Base-by-base conservation (phyloP, 1,140 invertebrate species). In the Eueides isabella region DNA sequence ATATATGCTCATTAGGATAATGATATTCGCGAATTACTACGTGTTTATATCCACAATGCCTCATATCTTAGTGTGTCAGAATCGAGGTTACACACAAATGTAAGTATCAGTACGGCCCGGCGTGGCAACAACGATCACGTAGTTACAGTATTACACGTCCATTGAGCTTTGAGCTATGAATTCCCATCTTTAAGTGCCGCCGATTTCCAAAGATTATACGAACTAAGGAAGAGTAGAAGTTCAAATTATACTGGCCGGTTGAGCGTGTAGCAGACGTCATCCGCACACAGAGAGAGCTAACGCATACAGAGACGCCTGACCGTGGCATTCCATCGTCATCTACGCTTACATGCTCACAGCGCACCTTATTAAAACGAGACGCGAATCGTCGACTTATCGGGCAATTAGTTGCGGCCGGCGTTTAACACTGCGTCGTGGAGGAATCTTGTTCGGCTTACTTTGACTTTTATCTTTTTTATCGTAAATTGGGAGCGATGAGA, bases 321-420 rank as follows among this genome's bases (percentile, higher is more conserved):
- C 88, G 87, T 90, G 89, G 91, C 89, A 92, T 92, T 92, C 91
- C 88, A 87, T 87, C 83, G 85, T 84, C 82, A 86, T 87, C 82
- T 81, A 89, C 86, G 82, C 89, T 81, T 82, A 92, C 89, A 89
- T 83, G 81, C 85, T 83, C 80, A 89, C 88, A 86, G 85, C 86
- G 86, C 84, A 91, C 91, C 91, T 92, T 92, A 92, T 92, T 92
- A 92, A 92, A 92, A 91, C 90, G 90, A 92, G 90, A 92, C 86
- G 86, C 87, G 90, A 92, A 92, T 92, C 88, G 91, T 90, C 91
- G 88, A 92, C 88, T 92, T 92, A 92, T 92, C 91, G 89, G 89
- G 88, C 91, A 91, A 92, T 92, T 92, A 92, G 89, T 91, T 85
- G 88, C 85, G 84, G 85, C 80, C 80, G 84, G 84, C 87, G 85